Conservation (phyloP, 2,113 vertebrate genomes). For the Balaenoptera acutorostrata region DNA sequence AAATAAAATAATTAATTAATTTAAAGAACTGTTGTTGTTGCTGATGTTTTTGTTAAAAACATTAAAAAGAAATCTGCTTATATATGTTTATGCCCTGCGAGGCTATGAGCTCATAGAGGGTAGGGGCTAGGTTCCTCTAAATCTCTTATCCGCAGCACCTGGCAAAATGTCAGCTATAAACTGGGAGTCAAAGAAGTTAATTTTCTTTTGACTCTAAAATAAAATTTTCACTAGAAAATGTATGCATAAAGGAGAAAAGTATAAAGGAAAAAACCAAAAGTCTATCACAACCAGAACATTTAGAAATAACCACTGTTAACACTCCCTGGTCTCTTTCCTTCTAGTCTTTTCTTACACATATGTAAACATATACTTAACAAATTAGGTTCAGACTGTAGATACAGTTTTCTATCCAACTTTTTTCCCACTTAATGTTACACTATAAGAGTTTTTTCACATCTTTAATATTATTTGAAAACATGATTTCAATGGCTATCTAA, state of each 20-base stretch:
- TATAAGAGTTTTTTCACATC: background rate
- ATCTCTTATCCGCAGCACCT: background rate
- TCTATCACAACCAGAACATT: background rate
- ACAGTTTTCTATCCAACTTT: background rate
- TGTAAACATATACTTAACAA: background rate
- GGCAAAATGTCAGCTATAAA: background rate
- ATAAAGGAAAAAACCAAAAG: background rate
- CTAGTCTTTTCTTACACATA: background rate
- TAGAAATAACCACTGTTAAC: background rate
- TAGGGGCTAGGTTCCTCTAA: background rate
- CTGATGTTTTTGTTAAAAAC: background rate
- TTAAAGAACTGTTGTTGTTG: background rate
- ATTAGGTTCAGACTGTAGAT: background rate
- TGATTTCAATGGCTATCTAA: background rate
- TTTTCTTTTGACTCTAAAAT: background rate
- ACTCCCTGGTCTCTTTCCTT: background rate
- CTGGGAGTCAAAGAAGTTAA: constrained; percentile 12
- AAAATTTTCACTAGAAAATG: background rate
- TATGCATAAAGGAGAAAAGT: background rate
- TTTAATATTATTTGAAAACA: constrained; percentile 27
- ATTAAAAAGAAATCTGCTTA: background rate
- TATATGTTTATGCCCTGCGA: background rate
- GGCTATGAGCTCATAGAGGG: background rate
- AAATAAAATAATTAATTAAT: no score
- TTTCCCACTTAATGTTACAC: background rate